Base-by-base conservation (phyloP, 2,797 vertebrate species). In the Thaleichthys pacificus region DNA sequence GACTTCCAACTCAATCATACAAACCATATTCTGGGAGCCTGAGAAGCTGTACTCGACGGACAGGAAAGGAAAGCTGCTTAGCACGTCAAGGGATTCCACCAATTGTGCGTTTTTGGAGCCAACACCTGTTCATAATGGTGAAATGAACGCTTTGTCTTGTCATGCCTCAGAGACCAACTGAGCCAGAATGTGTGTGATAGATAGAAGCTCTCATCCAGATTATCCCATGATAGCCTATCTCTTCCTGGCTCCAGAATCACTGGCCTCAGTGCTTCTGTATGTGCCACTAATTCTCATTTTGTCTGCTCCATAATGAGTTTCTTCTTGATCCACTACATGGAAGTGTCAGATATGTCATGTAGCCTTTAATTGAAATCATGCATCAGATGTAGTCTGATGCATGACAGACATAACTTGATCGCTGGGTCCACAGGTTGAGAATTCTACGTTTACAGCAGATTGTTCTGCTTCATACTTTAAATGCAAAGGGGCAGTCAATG, bases 61-160 rank as follows among this genome's bases (percentile, higher is more conserved):
- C 8, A 24, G 32, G 30, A 62, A 11, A 61, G 72, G 56, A 54
- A 30, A 66, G 66, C 70, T 3, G 28, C n/a, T 71, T 22, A 21
- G 57, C 57, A 42, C 30, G 17, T 51, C n/a, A 28, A 19, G 38
- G 42, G 60, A 30, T 38, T 65, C 47, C n/a, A 35, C 22, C 62
- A 9, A 60, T 35, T 35, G 32, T 35, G 8, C 6, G 63, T 63
- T 61, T 47, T 8, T 24, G 42, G 28, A 30, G 61, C 56, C 63
- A 3, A 15, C 54, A 22, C 69, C 7, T 75, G 17, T 21, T 19
- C 21, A 26, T 61, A 57, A 47, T 22, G 2, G 61, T 38, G 56
- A 47, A 30, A 62, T 12, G 51, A 5, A 22, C 11, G 4, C n/a
- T 17, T 56, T 22, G 19, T 35, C 17, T 26, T 62, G 61, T 26